A percentile compares a stretch with the other conserved stretches of the same genome.
Conservation (phyloP, 2,797 vertebrate species). For the Acridotheres tristis region DNA sequence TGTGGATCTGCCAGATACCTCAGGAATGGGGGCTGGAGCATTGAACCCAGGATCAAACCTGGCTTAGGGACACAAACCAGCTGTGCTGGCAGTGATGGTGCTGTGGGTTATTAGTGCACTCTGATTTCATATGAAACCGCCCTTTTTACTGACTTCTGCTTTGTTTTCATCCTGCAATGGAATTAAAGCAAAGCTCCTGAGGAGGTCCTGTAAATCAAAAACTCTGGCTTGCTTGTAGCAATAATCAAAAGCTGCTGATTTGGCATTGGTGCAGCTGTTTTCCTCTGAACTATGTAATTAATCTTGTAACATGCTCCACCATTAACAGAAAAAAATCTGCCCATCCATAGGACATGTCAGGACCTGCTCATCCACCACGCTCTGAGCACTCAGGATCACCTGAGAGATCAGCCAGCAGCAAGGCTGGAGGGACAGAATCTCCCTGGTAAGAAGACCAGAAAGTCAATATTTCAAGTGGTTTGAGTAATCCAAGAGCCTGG, state of each 20-base stretch:
- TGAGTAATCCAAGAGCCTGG: not conserved
- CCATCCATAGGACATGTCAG: not conserved
- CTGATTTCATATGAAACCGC: not conserved
- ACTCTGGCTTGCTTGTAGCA: not conserved
- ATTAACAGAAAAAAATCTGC: constrained; percentile 26
- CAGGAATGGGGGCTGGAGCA: not conserved
- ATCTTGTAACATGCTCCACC: constrained; percentile 48
- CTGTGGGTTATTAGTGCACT: not conserved
- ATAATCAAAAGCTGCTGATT: not conserved
- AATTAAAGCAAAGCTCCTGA: not conserved
- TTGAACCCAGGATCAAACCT: not conserved
- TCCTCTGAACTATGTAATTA: not conserved
- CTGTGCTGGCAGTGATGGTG: not conserved
- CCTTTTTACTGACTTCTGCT: not conserved
- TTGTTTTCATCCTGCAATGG: not conserved
- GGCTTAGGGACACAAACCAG: not conserved
- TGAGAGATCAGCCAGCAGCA: constrained; percentile 64
- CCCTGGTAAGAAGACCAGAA: constrained; percentile 71
- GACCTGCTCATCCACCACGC: not conserved
- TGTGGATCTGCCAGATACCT: not conserved
- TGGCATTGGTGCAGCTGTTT: not conserved
- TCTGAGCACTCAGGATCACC: not conserved
- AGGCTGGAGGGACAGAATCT: constrained; percentile 56
- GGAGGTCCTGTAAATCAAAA: not conserved
- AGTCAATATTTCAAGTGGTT: not conserved